Evolutionary conservation across 2,113 vertebrate genomes (phyloP), one percentile per base, ranked within the genome.

Genomic region (Lontra canadensis): DNA sequence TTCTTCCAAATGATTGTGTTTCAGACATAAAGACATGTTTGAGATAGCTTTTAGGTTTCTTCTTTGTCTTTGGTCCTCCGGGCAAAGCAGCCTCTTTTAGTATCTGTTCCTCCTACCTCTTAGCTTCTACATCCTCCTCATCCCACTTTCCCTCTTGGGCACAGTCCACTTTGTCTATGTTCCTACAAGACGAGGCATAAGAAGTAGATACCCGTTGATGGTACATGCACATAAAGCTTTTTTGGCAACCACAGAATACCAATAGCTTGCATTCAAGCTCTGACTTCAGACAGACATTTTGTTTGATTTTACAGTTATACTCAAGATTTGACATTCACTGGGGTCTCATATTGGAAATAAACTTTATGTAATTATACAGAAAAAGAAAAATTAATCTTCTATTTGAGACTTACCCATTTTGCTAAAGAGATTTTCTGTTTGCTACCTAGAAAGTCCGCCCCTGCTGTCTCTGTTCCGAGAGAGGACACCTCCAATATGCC

Each of bases 401-500:
- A 65, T 91, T 74, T 93, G 59, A 94, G 44, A 95, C 79, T 61
- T 6, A 86, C 80, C 3, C 47, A 18, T 94, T 94, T 97, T 91
- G 63, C 93, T 97, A 86, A 97, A 80, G 47, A 95, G 21, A 57
- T 69, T 83, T 97, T 98, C 82, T 97, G 31, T 96, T 97, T 98
- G 36, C 83, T 83, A 69, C 15, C 7, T 94, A 99, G 99, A 99
- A 99, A 98, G 52, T 98, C 65, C 97, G 97, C 0, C 91, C 99
- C 14, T 99, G 99, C 97, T 99, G 98, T 84, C 98, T 99, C 31
- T 99, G 99, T 97, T 99, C 99, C 0, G 97, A 95, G 21, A 98
- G 97, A 79, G 99, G 99, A 90, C 99, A 99, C 91, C 31, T 98
- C 1, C 95, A 97, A 69, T 98, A 95, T 26, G 93, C 65, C 14